Conservation (phyloP, 1,140 invertebrate genomes). For the Pseudomyrmex cubaensis region DNA sequence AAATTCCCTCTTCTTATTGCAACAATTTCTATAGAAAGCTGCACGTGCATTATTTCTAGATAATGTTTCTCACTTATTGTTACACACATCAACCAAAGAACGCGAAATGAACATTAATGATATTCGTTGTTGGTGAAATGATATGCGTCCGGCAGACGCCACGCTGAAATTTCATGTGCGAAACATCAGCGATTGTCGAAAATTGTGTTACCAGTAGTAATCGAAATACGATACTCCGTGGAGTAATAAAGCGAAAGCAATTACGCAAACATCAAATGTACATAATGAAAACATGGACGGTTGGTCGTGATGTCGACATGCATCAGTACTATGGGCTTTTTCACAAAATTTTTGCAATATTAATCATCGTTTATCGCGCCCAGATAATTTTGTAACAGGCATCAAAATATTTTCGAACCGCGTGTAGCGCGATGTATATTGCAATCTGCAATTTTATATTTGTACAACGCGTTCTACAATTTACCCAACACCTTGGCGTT, state of each 20-base stretch:
- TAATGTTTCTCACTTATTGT: constrained; percentile 46
- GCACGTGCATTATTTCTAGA: constrained; percentile 1
- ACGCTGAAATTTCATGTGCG: constrained; percentile 30
- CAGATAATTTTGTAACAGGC: constrained; percentile 50
- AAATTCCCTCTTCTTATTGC: constrained; percentile 4
- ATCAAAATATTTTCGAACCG: constrained; percentile 34
- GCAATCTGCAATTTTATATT: constrained; percentile 43
- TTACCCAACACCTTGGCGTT: constrained; percentile 26
- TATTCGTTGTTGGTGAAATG: constrained; percentile 22
- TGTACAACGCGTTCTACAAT: constrained; percentile 36
- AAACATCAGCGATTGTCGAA: constrained; percentile 32
- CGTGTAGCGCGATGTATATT: neutral
- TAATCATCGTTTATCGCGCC: constrained; percentile 14
- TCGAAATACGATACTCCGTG: constrained; percentile 55
- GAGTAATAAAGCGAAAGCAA: constrained; percentile 52
- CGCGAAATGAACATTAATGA: constrained; percentile 56
- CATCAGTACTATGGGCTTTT: neutral
- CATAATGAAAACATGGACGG: constrained; percentile 27
- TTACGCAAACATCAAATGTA: constrained; percentile 58
- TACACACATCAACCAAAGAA: constrained; percentile 33
- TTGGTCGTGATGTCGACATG: neutral
- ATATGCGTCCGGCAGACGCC: constrained; percentile 6
- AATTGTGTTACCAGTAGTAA: constrained; percentile 39
- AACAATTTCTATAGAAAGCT: neutral
- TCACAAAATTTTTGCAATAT: constrained; percentile 22